Base-by-base conservation (phyloP, 1,140 invertebrate species). In the Maniola jurtina region DNA sequence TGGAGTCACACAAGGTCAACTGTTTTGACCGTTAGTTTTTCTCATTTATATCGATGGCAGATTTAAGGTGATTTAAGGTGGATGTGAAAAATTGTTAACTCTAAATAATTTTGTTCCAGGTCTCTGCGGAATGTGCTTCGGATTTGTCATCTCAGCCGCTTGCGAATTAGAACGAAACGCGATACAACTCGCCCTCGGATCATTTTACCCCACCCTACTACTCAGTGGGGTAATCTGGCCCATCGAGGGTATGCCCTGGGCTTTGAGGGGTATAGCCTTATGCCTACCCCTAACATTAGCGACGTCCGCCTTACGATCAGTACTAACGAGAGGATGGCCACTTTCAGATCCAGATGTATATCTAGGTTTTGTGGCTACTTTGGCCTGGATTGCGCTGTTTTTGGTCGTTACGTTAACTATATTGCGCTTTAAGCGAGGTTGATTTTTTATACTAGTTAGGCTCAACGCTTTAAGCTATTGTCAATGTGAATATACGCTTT, bases 91-190 rank as follows among this genome's bases (percentile, higher is more conserved):
- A 47, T 47, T 25, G 34, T 25, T 52, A 55, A 55, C 34, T 13
- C 11, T 34, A 5, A 34, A 10, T 34, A 11, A 13, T 56, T n/a
- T 67, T 71, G 0, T 55, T 55, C 16, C 73, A 91, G 90, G 90
- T 62, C 92, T 98, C 9, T 98, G 97, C 83, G 98, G 98, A 75
- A 99, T 99, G 98, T 96, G 96, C 79, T 98, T 98, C 84, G 96
- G 96, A 57, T 96, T 99, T 87, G 95, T 98, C n/a, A 98, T 98
- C 73, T 98, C 97, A 6, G 95, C 96, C 9, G 93, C 98, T 35
- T 98, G 97, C 88, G 96, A 98, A 79, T 93, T 97, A 68, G 97
- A 99, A 91, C 94, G 96, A 66, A 98, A 98, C 84, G 98, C 98
- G 13, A 98, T 98, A 73, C 97, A 99, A 88, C 86, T 98, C 61